Evolutionary conservation across 2,888 invertebrate genomes (phyloP), one percentile per base, ranked within the genome.

Genomic region (Silvanus unidentatus): DNA sequence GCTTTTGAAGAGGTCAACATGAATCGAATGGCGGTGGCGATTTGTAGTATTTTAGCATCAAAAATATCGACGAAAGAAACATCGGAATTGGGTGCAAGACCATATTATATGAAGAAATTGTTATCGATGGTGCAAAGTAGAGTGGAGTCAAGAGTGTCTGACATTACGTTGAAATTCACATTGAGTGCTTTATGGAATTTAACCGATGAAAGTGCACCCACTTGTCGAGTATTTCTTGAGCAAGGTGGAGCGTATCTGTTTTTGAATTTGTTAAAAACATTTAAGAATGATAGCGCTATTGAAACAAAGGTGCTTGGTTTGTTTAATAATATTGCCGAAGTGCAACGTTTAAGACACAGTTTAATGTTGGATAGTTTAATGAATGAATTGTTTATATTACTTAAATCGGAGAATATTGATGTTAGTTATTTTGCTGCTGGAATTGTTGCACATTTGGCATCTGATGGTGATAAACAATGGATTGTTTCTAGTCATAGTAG

Each of bases 21-120:
- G 80, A 82, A 81, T 61, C 74, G 85, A 43, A 86, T 87, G 85
- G 82, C 84, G 14, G 86, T 86, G n/a, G 86, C 86, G 1, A 86
- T 87, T 49, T 85, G 85, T 59, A 85, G 85, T 47, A 86, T 87
- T 52, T 71, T 87, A 16, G 82, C 70, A 1, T 69, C 70, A 1
- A 71, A 69, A 57, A 66, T 70, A 39, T 79, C 84, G 2, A 84
- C 84, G 0, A 74, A 74, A 16, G 81, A 85, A 69, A 85, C 84
- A 1, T 80, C 82, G 1, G 73, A 76, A 60, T 69, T 86, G 28
- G 85, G 84, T 11, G 77, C 82, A 2, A 76, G 81, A 47, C 77
- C 78, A 0, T 72, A 75, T 12, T 86, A 86, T 64, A 86, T 86
- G 84, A 71, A 73, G 42, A 83, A 84, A 63, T 69, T 86, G 40